phyloP scores from a whole-genome alignment of 2,797 vertebrate species.

The Tenualosa ilisha region DNA sequence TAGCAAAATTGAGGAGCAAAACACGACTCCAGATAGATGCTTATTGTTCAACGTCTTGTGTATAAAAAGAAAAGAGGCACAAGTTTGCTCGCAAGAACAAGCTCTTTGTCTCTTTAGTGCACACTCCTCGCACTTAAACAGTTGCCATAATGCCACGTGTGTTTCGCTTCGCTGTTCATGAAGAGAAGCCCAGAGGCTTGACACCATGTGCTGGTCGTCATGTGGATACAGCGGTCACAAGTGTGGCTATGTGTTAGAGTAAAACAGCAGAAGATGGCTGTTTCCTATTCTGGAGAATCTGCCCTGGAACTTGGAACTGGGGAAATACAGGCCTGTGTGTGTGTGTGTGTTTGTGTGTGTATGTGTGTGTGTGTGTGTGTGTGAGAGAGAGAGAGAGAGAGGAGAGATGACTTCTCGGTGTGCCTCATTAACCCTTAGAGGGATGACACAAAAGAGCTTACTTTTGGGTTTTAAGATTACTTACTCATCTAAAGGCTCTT shows the following conservation, averaged over 20 bases:
- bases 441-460: background rate
- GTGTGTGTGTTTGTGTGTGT: background rate
- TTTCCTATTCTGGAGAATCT: background rate
- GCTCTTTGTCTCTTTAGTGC: background rate
- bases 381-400: background rate
- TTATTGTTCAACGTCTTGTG: background rate
- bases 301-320: background rate
- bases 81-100: background rate
- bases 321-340: background rate
- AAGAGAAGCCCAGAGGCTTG: background rate
- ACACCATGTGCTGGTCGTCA: constrained; percentile 15
- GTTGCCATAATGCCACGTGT: background rate
- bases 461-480: background rate
- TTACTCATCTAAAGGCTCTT: background rate
- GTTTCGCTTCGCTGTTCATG: background rate
- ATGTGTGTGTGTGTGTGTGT: background rate
- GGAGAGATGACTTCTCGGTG: background rate
- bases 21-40: background rate
- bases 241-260: background rate
- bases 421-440: background rate
- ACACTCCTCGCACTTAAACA: background rate
- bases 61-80: background rate
- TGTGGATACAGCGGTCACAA: background rate
- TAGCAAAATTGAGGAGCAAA: background rate
- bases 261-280: background rate